Conservation (phyloP, 2,113 vertebrate genomes). For the Odobenus rosmarus region DNA sequence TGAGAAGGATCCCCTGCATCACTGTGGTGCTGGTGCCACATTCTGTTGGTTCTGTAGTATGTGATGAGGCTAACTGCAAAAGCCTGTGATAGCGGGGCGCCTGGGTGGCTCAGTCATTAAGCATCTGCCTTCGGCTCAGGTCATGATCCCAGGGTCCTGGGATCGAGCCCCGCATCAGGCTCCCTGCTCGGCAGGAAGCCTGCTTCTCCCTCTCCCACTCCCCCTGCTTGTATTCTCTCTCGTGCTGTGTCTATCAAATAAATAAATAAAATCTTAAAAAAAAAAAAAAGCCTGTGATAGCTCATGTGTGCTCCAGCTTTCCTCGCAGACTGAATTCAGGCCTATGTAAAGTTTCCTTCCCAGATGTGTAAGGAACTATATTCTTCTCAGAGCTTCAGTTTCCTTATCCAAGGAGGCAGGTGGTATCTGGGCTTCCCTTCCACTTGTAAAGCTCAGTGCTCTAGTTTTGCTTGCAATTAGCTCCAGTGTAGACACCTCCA, state of each 20-base stretch:
- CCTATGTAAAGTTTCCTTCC: neutral
- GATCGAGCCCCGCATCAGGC: too few relatives aligned
- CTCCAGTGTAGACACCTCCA: neutral
- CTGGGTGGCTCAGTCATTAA: too few relatives aligned
- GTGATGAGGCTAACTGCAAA: neutral
- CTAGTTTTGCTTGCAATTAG: neutral
- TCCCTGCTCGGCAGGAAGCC: too few relatives aligned
- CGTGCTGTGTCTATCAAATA: too few relatives aligned
- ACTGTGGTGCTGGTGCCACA: fast-evolving
- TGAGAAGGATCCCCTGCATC: neutral
- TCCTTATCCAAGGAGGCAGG: neutral
- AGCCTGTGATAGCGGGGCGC: neutral
- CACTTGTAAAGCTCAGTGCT: neutral
- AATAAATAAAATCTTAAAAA: too few relatives aligned
- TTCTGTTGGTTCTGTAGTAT: neutral
- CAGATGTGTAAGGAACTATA: neutral
- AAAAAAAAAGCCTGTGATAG: neutral
- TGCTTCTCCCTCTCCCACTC: too few relatives aligned
- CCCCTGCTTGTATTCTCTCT: too few relatives aligned
- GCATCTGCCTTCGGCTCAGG: too few relatives aligned
- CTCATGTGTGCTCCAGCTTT: neutral
- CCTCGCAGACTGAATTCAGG: neutral
- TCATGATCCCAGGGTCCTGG: too few relatives aligned
- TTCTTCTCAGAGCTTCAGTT: neutral
- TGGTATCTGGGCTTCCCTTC: neutral